Conservation (phyloP, 2,797 vertebrate genomes). For the Phrynocephalus guinanensis region DNA sequence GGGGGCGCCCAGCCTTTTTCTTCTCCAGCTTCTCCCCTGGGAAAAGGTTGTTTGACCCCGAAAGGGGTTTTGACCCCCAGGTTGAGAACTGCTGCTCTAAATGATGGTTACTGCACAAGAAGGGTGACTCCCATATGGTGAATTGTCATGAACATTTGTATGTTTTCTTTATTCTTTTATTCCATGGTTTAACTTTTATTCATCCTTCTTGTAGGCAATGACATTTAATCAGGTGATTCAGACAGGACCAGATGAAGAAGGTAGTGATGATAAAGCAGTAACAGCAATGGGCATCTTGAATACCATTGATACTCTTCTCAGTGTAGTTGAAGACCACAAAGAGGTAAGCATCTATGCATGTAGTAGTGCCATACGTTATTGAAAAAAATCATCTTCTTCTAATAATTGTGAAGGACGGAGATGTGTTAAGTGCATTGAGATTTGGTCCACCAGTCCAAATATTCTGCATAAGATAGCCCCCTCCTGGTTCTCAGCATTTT, state of each 20-base stretch:
- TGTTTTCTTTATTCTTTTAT: neutral
- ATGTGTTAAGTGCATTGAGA: neutral
- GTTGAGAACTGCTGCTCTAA: too few species aligned
- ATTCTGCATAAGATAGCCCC: too few species aligned
- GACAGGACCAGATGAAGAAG: constrained; percentile 97
- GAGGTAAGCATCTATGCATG: constrained; percentile 84
- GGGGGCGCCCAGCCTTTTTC: too few species aligned
- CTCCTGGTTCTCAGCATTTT: too few species aligned
- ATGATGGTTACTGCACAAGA: neutral
- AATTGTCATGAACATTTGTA: neutral
- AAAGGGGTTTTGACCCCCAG: too few species aligned
- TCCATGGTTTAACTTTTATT: constrained; percentile 48
- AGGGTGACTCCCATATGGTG: neutral
- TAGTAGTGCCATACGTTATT: neutral
- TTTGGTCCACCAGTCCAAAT: too few species aligned
- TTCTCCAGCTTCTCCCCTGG: too few species aligned
- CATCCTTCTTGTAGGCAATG: constrained; percentile 86
- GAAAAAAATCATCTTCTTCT: neutral
- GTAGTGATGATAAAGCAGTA: constrained; percentile 98
- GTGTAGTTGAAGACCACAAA: constrained; percentile 99
- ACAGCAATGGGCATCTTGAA: constrained; percentile 99
- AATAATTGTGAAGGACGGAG: neutral
- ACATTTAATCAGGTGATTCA: constrained; percentile 99
- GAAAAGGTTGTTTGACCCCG: too few species aligned
- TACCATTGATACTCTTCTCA: constrained; percentile 97